These are phyloP conservation scores for Cremastobaeus sp. DNA, from an alignment of 2,888 invertebrate genomes.

Conservation along the genomic window DNA sequence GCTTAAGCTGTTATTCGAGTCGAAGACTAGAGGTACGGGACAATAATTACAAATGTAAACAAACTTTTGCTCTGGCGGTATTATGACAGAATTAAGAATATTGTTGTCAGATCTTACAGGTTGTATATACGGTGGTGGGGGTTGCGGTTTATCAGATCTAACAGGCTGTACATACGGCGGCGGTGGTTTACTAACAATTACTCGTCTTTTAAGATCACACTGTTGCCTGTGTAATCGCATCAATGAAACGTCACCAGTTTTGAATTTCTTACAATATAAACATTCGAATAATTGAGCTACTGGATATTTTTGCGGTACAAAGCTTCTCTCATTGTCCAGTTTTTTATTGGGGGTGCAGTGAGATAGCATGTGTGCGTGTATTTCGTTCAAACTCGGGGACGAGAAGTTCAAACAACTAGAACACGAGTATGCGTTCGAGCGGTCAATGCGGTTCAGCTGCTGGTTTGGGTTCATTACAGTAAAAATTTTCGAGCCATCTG, in stretches of 20 bases:
- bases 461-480: slow-evolving; percentile 11
- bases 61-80: background rate
- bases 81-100: background rate
- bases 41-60: slow-evolving; percentile 29
- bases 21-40: slow-evolving; percentile 22
- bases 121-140: background rate
- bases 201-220: background rate
- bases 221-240: slow-evolving; percentile 14
- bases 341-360: background rate
- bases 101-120: background rate
- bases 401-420: slow-evolving; percentile 33
- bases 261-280: slow-evolving; percentile 17
- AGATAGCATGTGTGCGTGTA: slow-evolving; percentile 25
- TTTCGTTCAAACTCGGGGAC: slow-evolving; percentile 17
- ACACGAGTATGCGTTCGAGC: slow-evolving; percentile 27
- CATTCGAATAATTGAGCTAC: slow-evolving; percentile 22
- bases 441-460: background rate
- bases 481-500: background rate
- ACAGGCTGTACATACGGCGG: background rate
- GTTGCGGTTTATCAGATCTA: background rate
- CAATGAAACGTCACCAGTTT: background rate
- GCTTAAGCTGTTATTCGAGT: background rate
- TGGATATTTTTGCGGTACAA: background rate
- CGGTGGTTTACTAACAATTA: background rate
- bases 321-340: background rate